A percentile compares a stretch with the other conserved stretches of the same genome.
phyloP scores from a whole-genome alignment of 2,888 invertebrate genomes.

The Nemotelus nigrinus region DNA sequence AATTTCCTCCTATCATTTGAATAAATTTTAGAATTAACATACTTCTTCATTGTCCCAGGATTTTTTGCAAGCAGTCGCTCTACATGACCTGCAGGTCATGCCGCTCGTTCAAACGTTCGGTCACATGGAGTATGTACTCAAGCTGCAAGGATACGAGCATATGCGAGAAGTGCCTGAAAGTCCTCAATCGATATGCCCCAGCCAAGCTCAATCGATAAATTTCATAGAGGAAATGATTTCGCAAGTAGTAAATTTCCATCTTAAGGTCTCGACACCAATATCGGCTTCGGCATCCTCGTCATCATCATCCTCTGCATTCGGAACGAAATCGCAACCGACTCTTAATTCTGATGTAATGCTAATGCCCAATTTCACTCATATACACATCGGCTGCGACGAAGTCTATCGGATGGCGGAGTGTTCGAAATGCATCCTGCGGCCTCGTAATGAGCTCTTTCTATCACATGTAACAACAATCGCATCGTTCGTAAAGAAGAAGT shows the following conservation, averaged over 20 bases:
- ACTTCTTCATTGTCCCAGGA: conserved; percentile 55
- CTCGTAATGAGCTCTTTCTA: conserved; percentile 69
- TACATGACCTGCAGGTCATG: conserved; percentile 73
- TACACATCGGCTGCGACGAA: conserved; percentile 82
- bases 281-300: conserved; percentile 1
- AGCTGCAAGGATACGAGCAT: conserved; percentile 71
- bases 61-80: conserved; percentile 70
- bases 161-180: conserved; percentile 74
- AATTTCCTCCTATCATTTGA: background rate
- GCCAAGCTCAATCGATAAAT: conserved; percentile 70
- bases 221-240: conserved; percentile 75
- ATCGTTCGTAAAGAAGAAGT: conserved; percentile 69
- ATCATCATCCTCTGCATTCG: conserved; percentile 17
- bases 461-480: conserved; percentile 72
- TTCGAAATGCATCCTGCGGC: conserved; percentile 67
- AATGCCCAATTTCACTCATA: conserved; percentile 63
- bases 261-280: conserved; percentile 45
- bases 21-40: background rate
- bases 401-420: conserved; percentile 78
- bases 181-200: conserved; percentile 78
- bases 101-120: conserved; percentile 83
- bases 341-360: conserved; percentile 42
- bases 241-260: conserved; percentile 69
- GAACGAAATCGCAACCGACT: conserved; percentile 50
- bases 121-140: conserved; percentile 78